Base-by-base conservation (phyloP, 2,797 vertebrate genomes). In the Cirrhinus mrigala region DNA sequence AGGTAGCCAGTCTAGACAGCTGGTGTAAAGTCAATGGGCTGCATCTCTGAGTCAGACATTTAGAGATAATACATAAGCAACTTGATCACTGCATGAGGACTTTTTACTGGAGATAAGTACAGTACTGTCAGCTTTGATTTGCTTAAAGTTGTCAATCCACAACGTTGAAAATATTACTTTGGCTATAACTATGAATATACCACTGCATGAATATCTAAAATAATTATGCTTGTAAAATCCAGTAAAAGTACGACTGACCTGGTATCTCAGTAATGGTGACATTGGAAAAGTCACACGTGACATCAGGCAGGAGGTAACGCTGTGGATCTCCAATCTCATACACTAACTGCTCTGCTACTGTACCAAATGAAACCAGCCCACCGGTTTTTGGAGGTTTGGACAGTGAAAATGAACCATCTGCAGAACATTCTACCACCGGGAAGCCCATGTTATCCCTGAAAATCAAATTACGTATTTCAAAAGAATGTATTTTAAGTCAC, bases 361-460 rank as follows among this genome's bases (percentile, higher is more conserved):
- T 96, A 44, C 96, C 96, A 40, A 97, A 97, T 29, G 94, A 95
- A 33, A 98, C 93, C 0, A 97, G 91, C 6, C 95, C 96, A 0
- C 97, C 97, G 0, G 95, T 96, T 6, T 90, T 88, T 0, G 95
- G 95, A 5, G 96, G 95, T 85, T 98, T 97, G 81, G 94, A 95
- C 74, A 97, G 90, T 15, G 94, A 78, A 81, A 97, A 96, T 87
- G 95, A 93, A 50, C 97, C 97, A 89, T 96, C 94, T 20, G 93
- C 80, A 12, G 93, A 95, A 73, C 95, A 96, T 69, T 96, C 95
- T 3, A 96, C 94, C 89, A 97, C 92, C 0, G 96, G 96, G 92
- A 98, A 97, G 1, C 97, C 96, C 82, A 96, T 95, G 92, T 94
- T 96, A 90, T 97, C 95, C 97, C 97, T 98, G 85, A 7, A 79